These are phyloP conservation scores for Sarcophaga caerulescens DNA, from an alignment of 2,888 invertebrate species.

Conservation along the genomic window DNA sequence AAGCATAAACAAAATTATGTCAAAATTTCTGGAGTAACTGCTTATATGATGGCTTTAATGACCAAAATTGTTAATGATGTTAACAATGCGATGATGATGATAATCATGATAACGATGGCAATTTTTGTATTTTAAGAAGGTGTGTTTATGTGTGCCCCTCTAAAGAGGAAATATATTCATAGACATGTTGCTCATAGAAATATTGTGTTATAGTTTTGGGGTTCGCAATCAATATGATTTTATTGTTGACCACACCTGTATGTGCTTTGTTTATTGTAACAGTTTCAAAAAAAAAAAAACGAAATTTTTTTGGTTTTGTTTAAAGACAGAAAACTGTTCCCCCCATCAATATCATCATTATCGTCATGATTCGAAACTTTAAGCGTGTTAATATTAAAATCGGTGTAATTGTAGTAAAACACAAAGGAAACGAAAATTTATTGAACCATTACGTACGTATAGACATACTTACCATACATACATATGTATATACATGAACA, in stretches of 20 bases:
- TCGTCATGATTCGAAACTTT: neutral
- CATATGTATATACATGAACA: neutral
- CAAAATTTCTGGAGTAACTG: constrained; percentile 37
- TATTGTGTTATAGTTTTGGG: constrained; percentile 11
- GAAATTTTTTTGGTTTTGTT: neutral
- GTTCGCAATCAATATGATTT: neutral
- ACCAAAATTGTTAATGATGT: neutral
- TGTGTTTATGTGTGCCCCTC: neutral
- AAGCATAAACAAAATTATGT: constrained; percentile 57
- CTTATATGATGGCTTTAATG: constrained; percentile 39
- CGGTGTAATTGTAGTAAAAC: neutral
- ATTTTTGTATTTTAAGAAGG: constrained; percentile 22
- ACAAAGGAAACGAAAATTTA: constrained; percentile 3
- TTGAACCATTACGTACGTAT: constrained; percentile 28
- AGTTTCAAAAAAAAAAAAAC: no score
- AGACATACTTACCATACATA: no score
- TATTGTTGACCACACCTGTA: constrained; percentile 48
- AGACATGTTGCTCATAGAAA: neutral
- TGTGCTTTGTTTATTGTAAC: neutral
- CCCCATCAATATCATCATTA: neutral
- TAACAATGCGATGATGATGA: neutral
- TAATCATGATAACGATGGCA: constrained; percentile 11
- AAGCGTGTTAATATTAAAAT: constrained; percentile 18
- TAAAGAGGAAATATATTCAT: constrained; percentile 45
- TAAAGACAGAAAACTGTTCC: no score